Evolutionary conservation across 2,113 vertebrate genomes (phyloP).

Genomic region (Passer montanus): DNA sequence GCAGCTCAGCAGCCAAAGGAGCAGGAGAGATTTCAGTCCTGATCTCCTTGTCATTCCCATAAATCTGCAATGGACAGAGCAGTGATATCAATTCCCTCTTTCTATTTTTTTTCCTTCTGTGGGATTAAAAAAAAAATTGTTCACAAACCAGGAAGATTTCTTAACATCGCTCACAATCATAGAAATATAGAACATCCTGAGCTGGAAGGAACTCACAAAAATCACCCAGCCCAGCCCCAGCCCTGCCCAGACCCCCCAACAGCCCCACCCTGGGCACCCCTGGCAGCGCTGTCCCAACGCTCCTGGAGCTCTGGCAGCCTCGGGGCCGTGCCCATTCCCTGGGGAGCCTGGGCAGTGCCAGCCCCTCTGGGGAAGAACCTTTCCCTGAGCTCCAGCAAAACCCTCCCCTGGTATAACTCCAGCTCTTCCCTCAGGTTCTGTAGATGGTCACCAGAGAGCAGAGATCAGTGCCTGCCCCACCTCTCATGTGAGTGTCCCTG

Average conservation of each 20-base stretch:
- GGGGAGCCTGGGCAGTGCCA: not conserved
- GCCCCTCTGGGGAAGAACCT: not conserved
- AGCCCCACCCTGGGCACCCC: not conserved
- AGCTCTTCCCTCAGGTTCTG: accelerated
- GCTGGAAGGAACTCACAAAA: not conserved
- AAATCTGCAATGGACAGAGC: not conserved
- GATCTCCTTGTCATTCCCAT: not conserved
- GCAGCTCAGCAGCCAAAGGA: not conserved
- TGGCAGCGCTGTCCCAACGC: accelerated
- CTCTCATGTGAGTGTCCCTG: not conserved
- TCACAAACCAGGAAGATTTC: not conserved
- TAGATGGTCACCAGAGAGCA: not conserved
- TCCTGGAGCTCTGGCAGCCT: not conserved
- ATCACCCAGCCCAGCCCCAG: accelerated
- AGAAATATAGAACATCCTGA: not conserved
- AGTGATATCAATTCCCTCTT: not conserved
- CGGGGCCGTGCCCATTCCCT: not conserved
- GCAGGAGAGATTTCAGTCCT: not conserved
- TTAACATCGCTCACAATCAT: not conserved
- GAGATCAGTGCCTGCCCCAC: not conserved
- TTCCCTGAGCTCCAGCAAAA: accelerated
- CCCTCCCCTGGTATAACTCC: accelerated
- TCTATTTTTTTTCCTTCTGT: not conserved
- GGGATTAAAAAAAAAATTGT: not conserved
- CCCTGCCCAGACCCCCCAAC: not conserved